These are phyloP conservation scores for Drosophila nr. fundita DNA, from an alignment of 2,888 invertebrate genomes.

Conservation along the genomic window DNA sequence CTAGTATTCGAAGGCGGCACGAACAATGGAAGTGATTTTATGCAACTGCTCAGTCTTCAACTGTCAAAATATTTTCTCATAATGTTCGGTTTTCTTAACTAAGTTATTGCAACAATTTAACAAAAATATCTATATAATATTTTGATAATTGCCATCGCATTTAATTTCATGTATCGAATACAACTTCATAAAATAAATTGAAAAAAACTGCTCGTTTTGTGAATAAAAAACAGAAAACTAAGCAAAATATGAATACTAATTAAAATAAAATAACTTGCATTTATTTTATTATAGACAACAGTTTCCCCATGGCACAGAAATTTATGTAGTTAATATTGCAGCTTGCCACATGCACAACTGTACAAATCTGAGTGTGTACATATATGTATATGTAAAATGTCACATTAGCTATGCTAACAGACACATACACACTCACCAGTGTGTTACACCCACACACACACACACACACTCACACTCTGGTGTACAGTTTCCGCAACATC, in stretches of 20 bases:
- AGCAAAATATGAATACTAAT: not conserved
- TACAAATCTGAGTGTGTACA: slow-evolving; percentile 8
- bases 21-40: not conserved
- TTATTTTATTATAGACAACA: not conserved
- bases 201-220: not conserved
- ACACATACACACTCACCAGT: slow-evolving; percentile 1
- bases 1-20: not conserved
- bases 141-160: fast-evolving
- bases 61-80: not conserved
- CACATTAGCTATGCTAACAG: slow-evolving; percentile 50
- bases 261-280: not conserved
- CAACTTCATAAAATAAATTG: not conserved
- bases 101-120: not conserved
- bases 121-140: not conserved
- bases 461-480: slow-evolving; percentile 2
- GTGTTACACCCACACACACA: not conserved
- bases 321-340: not conserved
- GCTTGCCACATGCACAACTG: slow-evolving; percentile 1
- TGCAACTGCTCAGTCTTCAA: not conserved
- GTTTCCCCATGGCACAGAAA: not conserved
- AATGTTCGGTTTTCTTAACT: not conserved
- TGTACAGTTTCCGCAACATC: slow-evolving; percentile 40
- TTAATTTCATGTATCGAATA: not conserved
- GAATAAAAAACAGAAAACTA: not conserved
- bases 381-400: slow-evolving; percentile 16